phyloP scores from a whole-genome alignment of 1,140 invertebrate genomes.

The Mylabris phalerata region DNA sequence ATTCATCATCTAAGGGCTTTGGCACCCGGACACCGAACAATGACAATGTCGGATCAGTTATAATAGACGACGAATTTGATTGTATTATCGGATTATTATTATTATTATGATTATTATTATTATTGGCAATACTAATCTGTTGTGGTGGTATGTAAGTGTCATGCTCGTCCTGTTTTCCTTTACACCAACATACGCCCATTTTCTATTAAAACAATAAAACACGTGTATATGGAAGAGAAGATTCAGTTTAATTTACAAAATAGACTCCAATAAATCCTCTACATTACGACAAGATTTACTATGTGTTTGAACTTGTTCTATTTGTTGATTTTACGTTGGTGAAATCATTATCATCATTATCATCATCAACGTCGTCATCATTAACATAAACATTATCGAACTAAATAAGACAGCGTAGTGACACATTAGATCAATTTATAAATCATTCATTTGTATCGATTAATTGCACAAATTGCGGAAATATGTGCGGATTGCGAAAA shows the following conservation, averaged over 20 bases:
- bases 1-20: conserved; percentile 41
- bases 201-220: conserved; percentile 14
- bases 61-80: conserved; percentile 22
- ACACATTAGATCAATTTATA: conserved; percentile 17
- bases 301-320: conserved; percentile 10
- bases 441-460: conserved; percentile 1
- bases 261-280: background rate
- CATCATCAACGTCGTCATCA: background rate
- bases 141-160: conserved; percentile 38
- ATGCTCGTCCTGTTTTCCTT: conserved; percentile 46
- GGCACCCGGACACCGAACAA: conserved; percentile 29
- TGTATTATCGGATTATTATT: conserved; percentile 35
- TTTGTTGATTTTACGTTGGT: conserved; percentile 26
- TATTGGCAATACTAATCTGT: conserved; percentile 20
- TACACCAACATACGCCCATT: conserved; percentile 60
- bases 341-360: conserved; percentile 15
- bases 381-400: conserved; percentile 18
- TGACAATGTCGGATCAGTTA: conserved; percentile 20
- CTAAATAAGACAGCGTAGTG: background rate
- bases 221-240: too few species aligned
- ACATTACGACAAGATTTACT: background rate
- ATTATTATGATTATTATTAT: conserved; percentile 31
- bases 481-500: too few species aligned
- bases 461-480: conserved; percentile 10
- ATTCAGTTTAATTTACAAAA: background rate